Base-by-base conservation (phyloP, 2,888 invertebrate species). In the Andrena praecox region DNA sequence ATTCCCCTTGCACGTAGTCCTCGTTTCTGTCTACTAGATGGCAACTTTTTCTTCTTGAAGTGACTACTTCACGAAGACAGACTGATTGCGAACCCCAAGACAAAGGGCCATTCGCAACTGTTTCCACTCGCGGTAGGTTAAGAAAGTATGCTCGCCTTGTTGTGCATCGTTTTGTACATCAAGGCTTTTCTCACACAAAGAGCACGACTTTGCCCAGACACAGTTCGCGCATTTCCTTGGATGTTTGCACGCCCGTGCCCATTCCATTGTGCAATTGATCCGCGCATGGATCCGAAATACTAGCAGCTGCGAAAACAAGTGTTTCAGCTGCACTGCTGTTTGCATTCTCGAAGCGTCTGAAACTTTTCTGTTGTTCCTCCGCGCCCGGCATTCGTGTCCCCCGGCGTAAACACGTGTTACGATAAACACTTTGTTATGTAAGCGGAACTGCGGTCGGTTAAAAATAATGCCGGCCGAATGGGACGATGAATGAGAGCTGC, bases 371-470 rank as follows among this genome's bases (percentile, higher is more conserved):
- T 60, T 60, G 8, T 60, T 71, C 35, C 33, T 2, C 2, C 12
- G n/a, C 48, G n/a, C n/a, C 12, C 24, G 33, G n/a, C 16, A 24
- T 20, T 78, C 79, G 48, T 68, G 48, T 7, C n/a, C n/a, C 29
- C 2, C 5, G 5, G 35, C 29, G 20, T 20, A 66, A 80, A 71
- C 64, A 72, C 20, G 20, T 52, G 67, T 42, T 42, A 60, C 71
- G 71, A 52, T 62, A 66, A 71, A 71, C 27, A 80, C 66, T 50
- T 54, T 5, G 60, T 80, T 67, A 54, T 33, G 54, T 20, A 72
- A 80, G 60, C 81, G 66, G 72, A 71, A 66, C 31, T 20, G 59
- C 66, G 24, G 54, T 54, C 24, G 20, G 75, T 48, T 67, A 50
- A 60, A 67, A 75, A 52, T 60, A 75, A 35, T 56, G 24, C 24